A percentile compares a stretch with the other conserved stretches of the same genome.
These are phyloP conservation scores for Drosophila neoperkinsi DNA, from an alignment of 2,888 invertebrate genomes.

Conservation along the genomic window DNA sequence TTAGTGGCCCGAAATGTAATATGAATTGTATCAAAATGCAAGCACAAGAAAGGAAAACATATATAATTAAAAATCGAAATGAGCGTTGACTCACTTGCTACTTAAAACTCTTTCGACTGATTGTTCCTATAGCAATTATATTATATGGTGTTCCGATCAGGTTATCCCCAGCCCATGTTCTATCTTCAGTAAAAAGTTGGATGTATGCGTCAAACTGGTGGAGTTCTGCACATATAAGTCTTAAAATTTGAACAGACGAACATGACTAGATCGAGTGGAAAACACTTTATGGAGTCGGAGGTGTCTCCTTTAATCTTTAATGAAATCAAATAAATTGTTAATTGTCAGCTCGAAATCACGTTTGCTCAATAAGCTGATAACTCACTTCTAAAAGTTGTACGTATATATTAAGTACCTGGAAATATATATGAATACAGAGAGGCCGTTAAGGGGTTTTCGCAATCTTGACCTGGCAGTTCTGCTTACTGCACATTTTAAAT, in stretches of 20 bases:
- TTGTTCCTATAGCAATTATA: background rate
- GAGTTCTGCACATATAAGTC: too few relatives aligned
- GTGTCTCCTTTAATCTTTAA: background rate
- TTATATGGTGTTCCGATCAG: background rate
- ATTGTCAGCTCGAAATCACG: background rate
- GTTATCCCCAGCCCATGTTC: background rate
- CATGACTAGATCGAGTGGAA: background rate
- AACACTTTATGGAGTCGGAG: background rate
- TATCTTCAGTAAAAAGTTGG: background rate
- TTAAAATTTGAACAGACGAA: background rate
- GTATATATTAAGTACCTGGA: background rate
- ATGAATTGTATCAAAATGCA: background rate
- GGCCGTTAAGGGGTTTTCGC: background rate
- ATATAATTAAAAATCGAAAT: background rate
- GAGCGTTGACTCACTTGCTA: background rate
- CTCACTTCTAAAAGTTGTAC: background rate
- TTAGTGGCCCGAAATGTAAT: background rate
- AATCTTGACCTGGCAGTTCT: constrained; percentile 8
- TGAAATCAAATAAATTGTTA: background rate
- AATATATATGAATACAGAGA: background rate
- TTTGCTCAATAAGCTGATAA: background rate
- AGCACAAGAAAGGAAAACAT: background rate
- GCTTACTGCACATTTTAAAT: constrained; percentile 11
- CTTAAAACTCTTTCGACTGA: background rate
- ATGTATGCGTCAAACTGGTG: too few relatives aligned